Conservation (phyloP, 2,888 invertebrate species). For the Eupithecia vulgata region DNA sequence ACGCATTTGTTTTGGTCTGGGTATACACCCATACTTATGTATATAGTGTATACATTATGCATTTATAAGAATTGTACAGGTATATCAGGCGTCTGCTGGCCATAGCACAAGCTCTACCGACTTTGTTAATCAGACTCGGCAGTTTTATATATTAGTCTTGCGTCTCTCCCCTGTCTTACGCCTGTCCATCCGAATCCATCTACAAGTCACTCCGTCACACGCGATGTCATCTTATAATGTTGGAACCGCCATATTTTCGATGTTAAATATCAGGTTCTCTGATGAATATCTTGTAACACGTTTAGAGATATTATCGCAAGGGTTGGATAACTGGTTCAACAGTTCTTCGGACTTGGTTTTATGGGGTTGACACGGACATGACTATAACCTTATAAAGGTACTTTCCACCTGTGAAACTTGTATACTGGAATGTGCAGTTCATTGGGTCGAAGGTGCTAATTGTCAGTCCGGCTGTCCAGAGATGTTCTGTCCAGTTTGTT, state of each 20-base stretch:
- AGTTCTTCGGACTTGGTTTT: constrained; percentile 13
- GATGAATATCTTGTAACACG: constrained; percentile 57
- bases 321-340: constrained; percentile 40
- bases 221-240: neutral
- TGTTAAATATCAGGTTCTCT: constrained; percentile 61
- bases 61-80: too few relatives aligned
- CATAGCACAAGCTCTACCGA: too few relatives aligned
- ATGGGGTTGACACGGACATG: constrained; percentile 14
- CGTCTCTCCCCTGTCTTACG: neutral
- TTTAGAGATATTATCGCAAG: constrained; percentile 42
- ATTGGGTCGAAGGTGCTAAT: neutral
- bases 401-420: constrained; percentile 2
- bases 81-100: too few relatives aligned
- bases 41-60: too few relatives aligned
- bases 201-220: neutral
- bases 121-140: too few relatives aligned
- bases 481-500: too few relatives aligned
- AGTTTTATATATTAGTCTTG: neutral
- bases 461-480: neutral
- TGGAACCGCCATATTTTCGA: constrained; percentile 7
- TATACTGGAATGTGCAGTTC: neutral
- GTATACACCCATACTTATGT: too few relatives aligned
- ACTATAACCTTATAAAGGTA: neutral
- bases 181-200: neutral
- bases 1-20: too few relatives aligned